Percentiles rank a stretch among this genome's conserved stretches.
Conservation (phyloP, 2,797 vertebrate species). For the Caiman crocodilus region DNA sequence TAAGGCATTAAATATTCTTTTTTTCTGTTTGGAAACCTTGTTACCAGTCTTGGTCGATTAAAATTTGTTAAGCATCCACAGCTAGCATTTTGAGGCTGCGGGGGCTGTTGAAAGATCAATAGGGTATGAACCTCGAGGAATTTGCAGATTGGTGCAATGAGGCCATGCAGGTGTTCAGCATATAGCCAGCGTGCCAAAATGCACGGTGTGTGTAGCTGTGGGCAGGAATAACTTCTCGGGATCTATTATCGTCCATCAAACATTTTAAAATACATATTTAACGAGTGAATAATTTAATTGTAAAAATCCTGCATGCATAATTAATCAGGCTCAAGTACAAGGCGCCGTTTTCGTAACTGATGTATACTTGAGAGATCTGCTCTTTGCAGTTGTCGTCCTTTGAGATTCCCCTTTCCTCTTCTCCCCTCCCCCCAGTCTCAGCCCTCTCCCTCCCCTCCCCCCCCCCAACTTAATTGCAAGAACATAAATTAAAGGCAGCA, state of each 20-base stretch:
- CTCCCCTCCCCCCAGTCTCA: background rate
- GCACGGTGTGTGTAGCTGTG: background rate
- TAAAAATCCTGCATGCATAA: background rate
- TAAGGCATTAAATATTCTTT: background rate
- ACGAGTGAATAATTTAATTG: constrained; percentile 3
- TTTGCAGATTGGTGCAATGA: constrained; percentile 16
- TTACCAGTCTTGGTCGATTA: background rate
- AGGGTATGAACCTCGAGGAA: background rate
- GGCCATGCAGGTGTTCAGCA: constrained; percentile 9
- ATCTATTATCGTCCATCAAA: background rate
- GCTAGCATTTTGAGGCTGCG: background rate
- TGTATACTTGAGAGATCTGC: background rate
- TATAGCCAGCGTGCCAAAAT: background rate
- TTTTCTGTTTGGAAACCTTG: background rate
- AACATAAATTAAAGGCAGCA: background rate
- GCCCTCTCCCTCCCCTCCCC: background rate
- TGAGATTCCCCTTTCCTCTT: background rate
- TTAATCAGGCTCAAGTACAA: constrained; percentile 27
- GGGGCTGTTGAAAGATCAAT: background rate
- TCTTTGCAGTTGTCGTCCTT: constrained; percentile 1
- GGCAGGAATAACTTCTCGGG: constrained; percentile 15
- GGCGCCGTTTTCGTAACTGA: background rate
- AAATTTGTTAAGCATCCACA: constrained; percentile 7
- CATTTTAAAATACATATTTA: background rate
- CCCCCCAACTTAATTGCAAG: background rate